Evolutionary conservation across 2,888 invertebrate species (phyloP), one percentile per base, ranked within the genome.

Genomic region (Pardosa pseudoannulata): DNA sequence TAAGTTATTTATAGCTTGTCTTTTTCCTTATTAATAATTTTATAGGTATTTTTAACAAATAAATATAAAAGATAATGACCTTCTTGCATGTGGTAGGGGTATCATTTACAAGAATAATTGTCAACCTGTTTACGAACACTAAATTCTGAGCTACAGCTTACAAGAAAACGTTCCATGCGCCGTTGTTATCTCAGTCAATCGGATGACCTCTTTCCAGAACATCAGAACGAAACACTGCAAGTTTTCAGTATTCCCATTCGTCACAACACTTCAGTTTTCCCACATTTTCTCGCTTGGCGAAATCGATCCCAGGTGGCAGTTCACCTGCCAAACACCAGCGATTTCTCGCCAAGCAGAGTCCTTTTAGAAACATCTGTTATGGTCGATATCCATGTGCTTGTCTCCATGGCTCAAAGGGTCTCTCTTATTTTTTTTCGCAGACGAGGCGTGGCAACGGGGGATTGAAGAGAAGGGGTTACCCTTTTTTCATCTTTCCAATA

Each of bases 381-480:
- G 81, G 81, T 81, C 81, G 81, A 81, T 81, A 81, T 39, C 68
- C 74, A 70, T 70, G 62, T 81, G 70, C 81, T 74, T 74, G 81
- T 81, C 81, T 81, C 81, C 75, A 81, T 81, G 81, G 75, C 75
- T 81, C 39, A n/a, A 46, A 75, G 75, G 36, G 62, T 41, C 75
- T 32, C 23, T 56, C 16, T 56, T 56, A 23, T 56, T 41, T 81
- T 75, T 74, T 81, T 70, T 56, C 13, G 27, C 39, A 70, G 70
- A 50, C 31, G 29, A 29, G 31, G 73, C 16, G 29, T 46, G 36
- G 36, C 36, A 36, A 36, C 27, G 62, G 78, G n/a, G 71, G 46
- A 31, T 65, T 41, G 32, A 31, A 50, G 76, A 28, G 39, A 76
- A 67, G 72, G 82, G 76, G 71, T 83, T 65, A 65, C 71, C 41